Conservation (phyloP, 2,113 vertebrate genomes). For the Chelonoidis abingdonii region DNA sequence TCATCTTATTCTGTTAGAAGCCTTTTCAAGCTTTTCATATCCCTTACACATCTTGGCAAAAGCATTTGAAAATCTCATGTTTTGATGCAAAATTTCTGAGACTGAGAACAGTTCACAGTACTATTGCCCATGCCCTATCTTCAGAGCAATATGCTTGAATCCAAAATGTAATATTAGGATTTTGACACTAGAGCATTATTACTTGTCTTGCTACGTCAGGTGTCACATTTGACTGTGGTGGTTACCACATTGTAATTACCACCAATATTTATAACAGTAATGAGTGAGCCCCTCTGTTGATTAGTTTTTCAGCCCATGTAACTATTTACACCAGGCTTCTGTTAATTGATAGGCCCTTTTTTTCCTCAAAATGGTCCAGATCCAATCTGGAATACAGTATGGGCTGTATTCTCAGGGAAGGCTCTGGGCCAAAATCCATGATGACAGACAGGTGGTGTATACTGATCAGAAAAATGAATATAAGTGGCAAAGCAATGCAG, state of each 20-base stretch:
- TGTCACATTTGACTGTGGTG: slow-evolving; percentile 1
- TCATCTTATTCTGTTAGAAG: not conserved
- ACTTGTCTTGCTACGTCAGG: not conserved
- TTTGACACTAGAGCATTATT: not conserved
- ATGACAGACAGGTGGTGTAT: not conserved
- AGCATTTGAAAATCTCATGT: not conserved
- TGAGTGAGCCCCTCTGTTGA: not conserved
- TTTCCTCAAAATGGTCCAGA: not conserved
- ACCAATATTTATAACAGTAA: not conserved
- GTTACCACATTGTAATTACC: not conserved
- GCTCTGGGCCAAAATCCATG: not conserved
- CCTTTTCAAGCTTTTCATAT: not conserved
- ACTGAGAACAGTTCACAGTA: not conserved
- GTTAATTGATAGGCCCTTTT: accelerated
- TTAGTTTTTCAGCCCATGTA: not conserved
- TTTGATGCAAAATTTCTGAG: not conserved
- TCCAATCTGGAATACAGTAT: not conserved
- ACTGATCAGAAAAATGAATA: not conserved
- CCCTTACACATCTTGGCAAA: not conserved
- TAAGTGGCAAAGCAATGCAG: not conserved
- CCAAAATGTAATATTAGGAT: not conserved
- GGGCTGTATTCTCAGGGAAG: not conserved
- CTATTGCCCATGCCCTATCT: not conserved
- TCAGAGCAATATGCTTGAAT: not conserved
- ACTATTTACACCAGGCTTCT: not conserved